These are phyloP conservation scores for Beroe ovata DNA, from an alignment of 37 sponge, comb jelly and placozoan species.

Conservation along the genomic window DNA sequence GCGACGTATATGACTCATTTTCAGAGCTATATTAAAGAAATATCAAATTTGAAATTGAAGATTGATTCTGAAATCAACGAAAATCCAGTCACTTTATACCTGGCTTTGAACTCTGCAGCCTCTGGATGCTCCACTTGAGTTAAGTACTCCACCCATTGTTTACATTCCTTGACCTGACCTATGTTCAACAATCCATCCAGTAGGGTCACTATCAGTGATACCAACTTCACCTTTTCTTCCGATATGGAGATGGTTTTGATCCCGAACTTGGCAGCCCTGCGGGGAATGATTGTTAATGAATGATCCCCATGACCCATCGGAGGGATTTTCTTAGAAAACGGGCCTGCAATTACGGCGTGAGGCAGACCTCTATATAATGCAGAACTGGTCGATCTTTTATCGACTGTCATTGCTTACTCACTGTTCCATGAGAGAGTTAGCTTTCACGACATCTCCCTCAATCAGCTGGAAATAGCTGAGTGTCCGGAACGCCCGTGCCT, in stretches of 20 bases:
- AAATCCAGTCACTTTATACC: too few species aligned
- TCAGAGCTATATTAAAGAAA: too few species aligned
- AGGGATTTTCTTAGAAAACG: too few species aligned
- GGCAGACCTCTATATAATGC: too few species aligned
- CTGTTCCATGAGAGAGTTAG: conserved; percentile 44
- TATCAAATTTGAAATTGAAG: too few species aligned
- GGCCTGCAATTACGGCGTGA: too few species aligned
- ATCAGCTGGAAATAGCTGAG: conserved; percentile 34
- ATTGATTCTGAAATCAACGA: too few species aligned
- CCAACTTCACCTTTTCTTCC: background rate
- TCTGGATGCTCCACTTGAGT: conserved; percentile 49
- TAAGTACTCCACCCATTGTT: conserved; percentile 52
- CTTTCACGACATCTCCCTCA: background rate
- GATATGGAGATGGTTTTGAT: background rate
- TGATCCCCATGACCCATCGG: too few species aligned
- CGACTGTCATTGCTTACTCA: too few species aligned
- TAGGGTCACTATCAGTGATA: background rate
- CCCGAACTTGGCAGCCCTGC: conserved; percentile 23
- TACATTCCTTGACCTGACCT: background rate
- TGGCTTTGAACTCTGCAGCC: conserved; percentile 1
- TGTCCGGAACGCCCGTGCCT: conserved; percentile 15
- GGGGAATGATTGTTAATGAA: background rate
- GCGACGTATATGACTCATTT: too few species aligned
- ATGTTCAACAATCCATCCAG: conserved; percentile 13
- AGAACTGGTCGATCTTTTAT: too few species aligned